A percentile compares a stretch with the other conserved stretches of the same genome.
Evolutionary conservation across 1,140 invertebrate species (phyloP).

Genomic region (Orchestia grillus): DNA sequence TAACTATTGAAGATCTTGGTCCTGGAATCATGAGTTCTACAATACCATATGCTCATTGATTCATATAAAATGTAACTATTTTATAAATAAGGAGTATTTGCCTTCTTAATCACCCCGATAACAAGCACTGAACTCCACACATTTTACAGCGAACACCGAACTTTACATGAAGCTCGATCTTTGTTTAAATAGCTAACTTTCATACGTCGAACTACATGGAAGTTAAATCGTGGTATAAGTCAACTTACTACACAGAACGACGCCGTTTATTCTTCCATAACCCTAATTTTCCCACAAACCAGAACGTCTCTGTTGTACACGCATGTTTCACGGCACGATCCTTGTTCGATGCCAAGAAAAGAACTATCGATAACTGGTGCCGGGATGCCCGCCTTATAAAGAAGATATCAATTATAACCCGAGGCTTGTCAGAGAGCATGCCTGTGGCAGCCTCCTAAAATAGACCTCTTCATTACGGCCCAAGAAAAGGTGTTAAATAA

Average conservation of each 20-base stretch:
- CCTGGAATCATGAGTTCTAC: no score
- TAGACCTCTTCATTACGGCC: constrained; percentile 45
- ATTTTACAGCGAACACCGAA: no score
- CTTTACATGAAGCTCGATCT: no score
- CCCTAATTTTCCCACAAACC: background rate
- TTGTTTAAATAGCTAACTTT: no score
- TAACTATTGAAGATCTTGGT: no score
- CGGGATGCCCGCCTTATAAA: constrained; percentile 9
- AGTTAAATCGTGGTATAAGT: background rate
- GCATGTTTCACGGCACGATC: no score
- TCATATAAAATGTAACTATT: no score
- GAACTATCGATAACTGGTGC: background rate
- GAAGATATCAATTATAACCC: constrained; percentile 32
- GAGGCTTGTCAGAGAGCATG: constrained; percentile 6
- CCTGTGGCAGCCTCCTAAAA: constrained; percentile 1
- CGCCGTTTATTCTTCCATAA: background rate
- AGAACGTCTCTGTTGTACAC: no score
- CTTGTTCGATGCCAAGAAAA: background rate
- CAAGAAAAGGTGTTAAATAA: constrained; percentile 37
- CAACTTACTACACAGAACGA: background rate
- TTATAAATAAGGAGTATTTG: no score
- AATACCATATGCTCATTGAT: no score
- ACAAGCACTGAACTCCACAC: no score
- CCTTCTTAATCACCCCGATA: no score
- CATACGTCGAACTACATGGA: background rate